phyloP scores from a whole-genome alignment of 1,140 invertebrate species.

The Drosophila repletoides region DNA sequence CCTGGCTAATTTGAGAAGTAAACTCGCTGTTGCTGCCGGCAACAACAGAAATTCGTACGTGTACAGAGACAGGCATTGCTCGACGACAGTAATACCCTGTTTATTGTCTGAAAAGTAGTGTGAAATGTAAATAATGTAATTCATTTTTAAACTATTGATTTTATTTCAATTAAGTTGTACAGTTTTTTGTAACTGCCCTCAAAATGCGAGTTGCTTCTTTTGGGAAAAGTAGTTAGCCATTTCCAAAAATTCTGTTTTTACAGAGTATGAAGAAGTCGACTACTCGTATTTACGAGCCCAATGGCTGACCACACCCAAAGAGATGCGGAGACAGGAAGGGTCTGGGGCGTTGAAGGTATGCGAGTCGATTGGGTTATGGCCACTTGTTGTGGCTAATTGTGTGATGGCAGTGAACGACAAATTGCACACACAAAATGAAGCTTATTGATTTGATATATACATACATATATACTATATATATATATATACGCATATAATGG shows the following conservation, averaged over 20 bases:
- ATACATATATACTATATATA: conserved; percentile 24
- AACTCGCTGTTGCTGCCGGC: conserved; percentile 37
- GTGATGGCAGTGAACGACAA: conserved; percentile 50
- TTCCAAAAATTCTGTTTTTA: too few relatives aligned
- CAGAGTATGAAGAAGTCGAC: conserved; percentile 6
- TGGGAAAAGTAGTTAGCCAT: too few relatives aligned
- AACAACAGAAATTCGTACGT: neutral
- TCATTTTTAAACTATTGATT: too few relatives aligned
- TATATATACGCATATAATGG: too few relatives aligned
- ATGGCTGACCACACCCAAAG: conserved; percentile 16
- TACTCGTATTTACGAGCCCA: too few relatives aligned
- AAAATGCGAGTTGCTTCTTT: too few relatives aligned
- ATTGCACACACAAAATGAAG: conserved; percentile 50
- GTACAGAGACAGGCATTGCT: neutral
- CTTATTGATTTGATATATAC: conserved; percentile 59
- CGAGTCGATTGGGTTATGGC: conserved; percentile 49
- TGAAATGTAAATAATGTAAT: too few relatives aligned
- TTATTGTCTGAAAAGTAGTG: too few relatives aligned
- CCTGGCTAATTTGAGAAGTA: conserved; percentile 70
- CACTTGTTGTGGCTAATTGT: conserved; percentile 76
- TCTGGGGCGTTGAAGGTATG: conserved; percentile 52
- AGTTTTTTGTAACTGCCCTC: too few relatives aligned
- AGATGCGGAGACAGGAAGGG: neutral
- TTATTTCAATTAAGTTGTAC: too few relatives aligned
- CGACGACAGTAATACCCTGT: conserved; percentile 27